Percentiles rank a stretch among this genome's conserved stretches.
Conservation (phyloP, 2,888 invertebrate species). For the Ornithoptera priamus region DNA sequence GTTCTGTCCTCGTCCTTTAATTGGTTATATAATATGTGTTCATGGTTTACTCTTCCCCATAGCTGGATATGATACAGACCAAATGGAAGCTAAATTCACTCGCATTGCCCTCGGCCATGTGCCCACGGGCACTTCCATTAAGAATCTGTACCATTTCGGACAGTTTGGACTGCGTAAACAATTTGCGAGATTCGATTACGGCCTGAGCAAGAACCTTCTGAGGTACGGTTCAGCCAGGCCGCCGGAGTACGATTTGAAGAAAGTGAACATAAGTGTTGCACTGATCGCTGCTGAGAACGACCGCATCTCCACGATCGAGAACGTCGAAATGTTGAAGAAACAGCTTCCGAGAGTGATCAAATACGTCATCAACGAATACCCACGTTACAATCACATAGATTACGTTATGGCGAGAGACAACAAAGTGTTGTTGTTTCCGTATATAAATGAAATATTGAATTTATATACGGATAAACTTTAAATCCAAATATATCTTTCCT, state of each 20-base stretch:
- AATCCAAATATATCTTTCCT: neutral
- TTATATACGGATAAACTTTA: neutral
- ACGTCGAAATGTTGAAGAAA: conserved; percentile 39
- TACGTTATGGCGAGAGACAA: conserved; percentile 18
- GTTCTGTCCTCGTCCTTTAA: conserved; percentile 28
- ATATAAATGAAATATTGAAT: conserved; percentile 17
- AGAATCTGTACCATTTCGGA: conserved; percentile 45
- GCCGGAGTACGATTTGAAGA: conserved; percentile 47
- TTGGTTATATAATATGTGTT: conserved; percentile 30
- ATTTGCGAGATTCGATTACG: conserved; percentile 48
- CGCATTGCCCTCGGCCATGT: conserved; percentile 40
- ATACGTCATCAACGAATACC: conserved; percentile 28
- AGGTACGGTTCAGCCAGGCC: conserved; percentile 41
- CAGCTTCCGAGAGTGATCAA: conserved; percentile 43
- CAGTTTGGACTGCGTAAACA: conserved; percentile 41
- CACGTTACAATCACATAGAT: conserved; percentile 47
- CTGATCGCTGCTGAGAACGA: conserved; percentile 48
- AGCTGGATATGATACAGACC: conserved; percentile 35
- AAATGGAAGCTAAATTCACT: conserved; percentile 44
- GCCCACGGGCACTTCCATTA: conserved; percentile 48
- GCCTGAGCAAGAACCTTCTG: conserved; percentile 38
- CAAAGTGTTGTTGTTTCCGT: conserved; percentile 16
- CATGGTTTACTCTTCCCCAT: conserved; percentile 30
- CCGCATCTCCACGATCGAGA: conserved; percentile 40
- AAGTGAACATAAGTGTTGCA: conserved; percentile 43